Conservation (phyloP, 2,113 vertebrate species). For the Percina caprodes region DNA sequence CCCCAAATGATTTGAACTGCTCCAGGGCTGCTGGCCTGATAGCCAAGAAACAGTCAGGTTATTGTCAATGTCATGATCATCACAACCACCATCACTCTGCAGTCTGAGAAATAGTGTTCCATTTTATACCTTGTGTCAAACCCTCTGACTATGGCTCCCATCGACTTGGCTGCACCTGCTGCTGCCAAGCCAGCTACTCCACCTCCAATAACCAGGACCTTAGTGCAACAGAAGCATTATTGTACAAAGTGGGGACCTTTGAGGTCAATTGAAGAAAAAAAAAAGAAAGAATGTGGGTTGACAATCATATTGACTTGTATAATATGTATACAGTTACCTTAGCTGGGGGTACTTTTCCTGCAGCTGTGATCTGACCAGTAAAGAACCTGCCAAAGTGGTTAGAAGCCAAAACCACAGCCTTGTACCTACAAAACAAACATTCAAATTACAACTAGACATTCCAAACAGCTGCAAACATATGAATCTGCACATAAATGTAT, state of each 20-base stretch:
- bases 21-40: conserved; percentile 82
- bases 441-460: neutral
- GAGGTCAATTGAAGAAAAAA: neutral
- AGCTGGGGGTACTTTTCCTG: conserved; percentile 83
- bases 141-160: conserved; percentile 86
- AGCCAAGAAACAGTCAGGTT: neutral
- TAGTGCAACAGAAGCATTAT: conserved; percentile 21
- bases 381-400: conserved; percentile 84
- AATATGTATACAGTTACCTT: conserved; percentile 66
- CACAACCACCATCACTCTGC: neutral
- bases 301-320: neutral
- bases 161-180: conserved; percentile 87
- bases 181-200: conserved; percentile 87
- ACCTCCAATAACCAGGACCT: conserved; percentile 87
- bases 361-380: conserved; percentile 82
- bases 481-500: neutral
- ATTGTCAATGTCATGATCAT: neutral
- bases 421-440: conserved; percentile 74
- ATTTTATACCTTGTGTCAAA: conserved; percentile 84
- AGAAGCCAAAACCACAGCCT: conserved; percentile 80
- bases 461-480: conserved; percentile 39
- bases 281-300: neutral
- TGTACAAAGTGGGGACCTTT: neutral
- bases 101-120: no score
- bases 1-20: conserved; percentile 86